Base-by-base conservation (phyloP, 92 coral and sea anemone genomes). In the Zoanthus sociatus region DNA sequence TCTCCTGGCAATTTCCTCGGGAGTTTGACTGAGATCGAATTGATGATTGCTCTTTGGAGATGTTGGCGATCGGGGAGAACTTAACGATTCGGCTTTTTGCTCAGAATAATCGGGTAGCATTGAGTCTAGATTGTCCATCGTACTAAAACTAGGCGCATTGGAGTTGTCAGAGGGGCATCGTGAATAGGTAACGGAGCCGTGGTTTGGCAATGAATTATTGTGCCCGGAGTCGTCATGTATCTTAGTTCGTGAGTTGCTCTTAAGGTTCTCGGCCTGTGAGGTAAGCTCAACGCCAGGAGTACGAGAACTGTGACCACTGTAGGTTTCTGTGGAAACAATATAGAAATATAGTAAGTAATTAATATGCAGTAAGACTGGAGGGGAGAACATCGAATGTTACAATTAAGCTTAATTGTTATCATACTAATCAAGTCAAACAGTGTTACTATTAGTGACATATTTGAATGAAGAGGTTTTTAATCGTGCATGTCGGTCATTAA, bases 71-170 rank as follows among this genome's bases (percentile, higher is more conserved):
- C 21, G 16, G 1, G 75, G 85, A 48, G 85, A 45, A 7, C 13
- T 81, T 46, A 74, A 74, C 7, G 77, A 71, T 30, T 87, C 33
- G 44, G 81, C 83, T 73, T 71, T 81, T 30, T 61, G 70, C 30
- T 90, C 93, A 42, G 98, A 94, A 21, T 78, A 78, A 76, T 94
- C 98, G 8, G 98, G 96, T 69, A 94, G 87, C 73, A 94, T 74
- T 17, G 90, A 82, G 14, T 94, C 95, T 9, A 81, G 44, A 21
- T 81, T 81, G 58, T 81, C 85, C 31, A 81, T 64, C 6, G 85
- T 63, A 18, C 85, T 60, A 5, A 81, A 81, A 31, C 85, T 81
- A 50, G 85, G 10, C 15, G 60, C 9, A 33, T 30, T 56, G 9
- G 85, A 81, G 42, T 8, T 37, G 0, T 81, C 75, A 11, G 73